These are phyloP conservation scores for Ephialtes manifestator DNA, from an alignment of 2,888 invertebrate species.

Conservation along the genomic window DNA sequence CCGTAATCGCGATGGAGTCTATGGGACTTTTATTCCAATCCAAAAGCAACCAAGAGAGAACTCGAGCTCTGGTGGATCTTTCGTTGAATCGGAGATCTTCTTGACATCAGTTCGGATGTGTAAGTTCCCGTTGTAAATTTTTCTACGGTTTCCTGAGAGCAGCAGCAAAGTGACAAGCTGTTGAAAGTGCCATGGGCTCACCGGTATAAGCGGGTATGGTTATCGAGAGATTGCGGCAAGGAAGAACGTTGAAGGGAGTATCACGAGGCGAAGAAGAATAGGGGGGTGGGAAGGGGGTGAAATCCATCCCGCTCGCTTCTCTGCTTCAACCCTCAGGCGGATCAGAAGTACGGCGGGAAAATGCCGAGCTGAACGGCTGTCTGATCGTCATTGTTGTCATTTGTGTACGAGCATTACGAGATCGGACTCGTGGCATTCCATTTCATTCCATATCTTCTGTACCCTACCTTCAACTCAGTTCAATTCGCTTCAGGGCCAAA, in stretches of 20 bases:
- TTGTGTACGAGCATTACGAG: constrained; percentile 65
- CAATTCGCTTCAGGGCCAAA: constrained; percentile 68
- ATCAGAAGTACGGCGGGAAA: constrained; percentile 60
- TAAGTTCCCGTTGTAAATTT: constrained; percentile 49
- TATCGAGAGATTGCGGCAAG: constrained; percentile 77
- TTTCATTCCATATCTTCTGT: constrained; percentile 64
- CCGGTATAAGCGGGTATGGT: constrained; percentile 51
- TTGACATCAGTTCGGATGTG: constrained; percentile 50
- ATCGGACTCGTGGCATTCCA: constrained; percentile 65
- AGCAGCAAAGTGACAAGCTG: constrained; percentile 44
- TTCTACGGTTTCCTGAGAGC: constrained; percentile 32
- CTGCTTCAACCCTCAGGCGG: constrained; percentile 66
- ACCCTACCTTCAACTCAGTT: constrained; percentile 46
- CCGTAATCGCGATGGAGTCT: constrained; percentile 43
- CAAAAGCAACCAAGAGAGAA: constrained; percentile 50
- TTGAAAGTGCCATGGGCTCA: constrained; percentile 50
- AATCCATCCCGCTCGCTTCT: constrained; percentile 83
- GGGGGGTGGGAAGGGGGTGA: too few species aligned
- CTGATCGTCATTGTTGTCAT: constrained; percentile 80
- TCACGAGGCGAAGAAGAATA: constrained; percentile 75
- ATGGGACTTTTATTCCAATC: constrained; percentile 60
- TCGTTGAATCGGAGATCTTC: constrained; percentile 30
- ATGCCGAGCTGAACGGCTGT: constrained; percentile 72
- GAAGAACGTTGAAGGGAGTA: constrained; percentile 84
- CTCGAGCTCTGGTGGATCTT: constrained; percentile 29